Evolutionary conservation across 2,888 invertebrate species (phyloP).

Genomic region (Scelioninae gen. 1): DNA sequence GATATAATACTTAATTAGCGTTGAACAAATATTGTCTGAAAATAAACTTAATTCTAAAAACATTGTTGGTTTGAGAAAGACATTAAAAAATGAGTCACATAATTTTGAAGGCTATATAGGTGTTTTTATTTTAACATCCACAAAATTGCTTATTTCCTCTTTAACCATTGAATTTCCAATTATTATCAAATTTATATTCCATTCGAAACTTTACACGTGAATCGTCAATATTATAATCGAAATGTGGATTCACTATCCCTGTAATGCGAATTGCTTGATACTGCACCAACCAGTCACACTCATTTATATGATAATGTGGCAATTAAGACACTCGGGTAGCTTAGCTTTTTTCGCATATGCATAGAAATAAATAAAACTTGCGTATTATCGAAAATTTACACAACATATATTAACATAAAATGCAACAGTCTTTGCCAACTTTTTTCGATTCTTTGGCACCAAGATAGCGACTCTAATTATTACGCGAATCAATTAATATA

Average conservation of each 20-base stretch:
- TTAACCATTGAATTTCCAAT: conserved; percentile 7
- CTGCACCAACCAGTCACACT: conserved; percentile 59
- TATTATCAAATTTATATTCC: conserved; percentile 17
- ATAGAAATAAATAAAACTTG: conserved; percentile 64
- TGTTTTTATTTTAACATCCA: conserved; percentile 39
- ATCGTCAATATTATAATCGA: conserved; percentile 56
- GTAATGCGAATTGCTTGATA: conserved; percentile 36
- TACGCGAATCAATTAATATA: conserved; percentile 59
- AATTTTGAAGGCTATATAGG: background rate
- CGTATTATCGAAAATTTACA: conserved; percentile 62
- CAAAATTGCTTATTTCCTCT: conserved; percentile 21
- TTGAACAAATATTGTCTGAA: no score
- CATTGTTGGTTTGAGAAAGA: no score
- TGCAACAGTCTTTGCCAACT: conserved; percentile 39
- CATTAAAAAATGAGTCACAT: no score
- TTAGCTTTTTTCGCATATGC: conserved; percentile 58
- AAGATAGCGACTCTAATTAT: conserved; percentile 60
- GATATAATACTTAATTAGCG: no score
- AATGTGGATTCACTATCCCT: conserved; percentile 26
- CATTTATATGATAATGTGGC: conserved; percentile 68
- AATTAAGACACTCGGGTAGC: conserved; percentile 65
- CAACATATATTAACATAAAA: conserved; percentile 53
- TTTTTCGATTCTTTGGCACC: conserved; percentile 19
- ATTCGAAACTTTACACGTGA: conserved; percentile 47
- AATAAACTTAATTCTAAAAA: no score